Evolutionary conservation across 2,113 vertebrate species (phyloP).

Genomic region (Reinhardtius hippoglossoides): DNA sequence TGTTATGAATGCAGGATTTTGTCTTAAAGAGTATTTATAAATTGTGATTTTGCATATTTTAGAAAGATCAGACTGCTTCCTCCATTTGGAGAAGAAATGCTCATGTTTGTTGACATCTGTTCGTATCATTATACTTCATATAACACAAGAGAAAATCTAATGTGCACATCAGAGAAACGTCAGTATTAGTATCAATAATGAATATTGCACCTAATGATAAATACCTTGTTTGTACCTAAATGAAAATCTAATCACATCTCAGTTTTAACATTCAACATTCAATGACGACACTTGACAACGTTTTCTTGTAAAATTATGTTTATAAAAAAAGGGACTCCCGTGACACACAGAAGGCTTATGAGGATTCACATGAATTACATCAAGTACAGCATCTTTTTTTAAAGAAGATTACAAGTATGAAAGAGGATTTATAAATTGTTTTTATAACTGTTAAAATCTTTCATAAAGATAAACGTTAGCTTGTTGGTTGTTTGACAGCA

Average conservation of each 20-base stretch:
- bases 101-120: no score
- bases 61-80: no score
- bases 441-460: conserved; percentile 7
- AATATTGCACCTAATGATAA: no score
- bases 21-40: no score
- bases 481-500: background rate
- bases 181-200: no score
- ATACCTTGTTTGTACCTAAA: background rate
- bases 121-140: no score
- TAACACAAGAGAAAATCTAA: no score
- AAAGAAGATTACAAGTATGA: conserved; percentile 15
- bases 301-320: conserved; percentile 69
- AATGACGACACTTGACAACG: conserved; percentile 41
- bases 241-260: no score
- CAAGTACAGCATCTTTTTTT: conserved; percentile 26
- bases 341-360: conserved; percentile 36
- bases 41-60: no score
- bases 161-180: no score
- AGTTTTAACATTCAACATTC: background rate
- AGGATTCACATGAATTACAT: conserved; percentile 39
- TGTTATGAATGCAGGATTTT: no score
- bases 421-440: background rate
- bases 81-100: no score
- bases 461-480: background rate
- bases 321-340: conserved; percentile 62